Evolutionary conservation across 2,888 invertebrate species (phyloP).

Genomic region (Calliopum simillimum): DNA sequence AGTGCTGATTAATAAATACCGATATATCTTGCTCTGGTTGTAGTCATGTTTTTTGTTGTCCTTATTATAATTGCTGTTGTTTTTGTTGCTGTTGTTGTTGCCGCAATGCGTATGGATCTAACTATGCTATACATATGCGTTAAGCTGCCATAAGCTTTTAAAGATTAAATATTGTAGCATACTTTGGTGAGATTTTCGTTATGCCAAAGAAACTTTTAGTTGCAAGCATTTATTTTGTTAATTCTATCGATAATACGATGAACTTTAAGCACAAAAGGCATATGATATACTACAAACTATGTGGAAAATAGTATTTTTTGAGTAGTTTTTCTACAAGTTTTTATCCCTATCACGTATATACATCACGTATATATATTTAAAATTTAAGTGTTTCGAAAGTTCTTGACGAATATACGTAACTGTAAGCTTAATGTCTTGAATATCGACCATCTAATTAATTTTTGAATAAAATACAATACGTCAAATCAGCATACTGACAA

Average conservation of each 20-base stretch:
- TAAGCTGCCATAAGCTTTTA: constrained; percentile 23
- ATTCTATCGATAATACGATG: constrained; percentile 13
- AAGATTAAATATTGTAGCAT: constrained; percentile 22
- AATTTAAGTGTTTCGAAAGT: too few species aligned
- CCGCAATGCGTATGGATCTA: neutral
- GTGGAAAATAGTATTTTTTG: too few species aligned
- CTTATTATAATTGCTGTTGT: constrained; percentile 2
- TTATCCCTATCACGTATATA: too few species aligned
- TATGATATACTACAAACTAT: too few species aligned
- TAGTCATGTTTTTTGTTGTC: too few species aligned
- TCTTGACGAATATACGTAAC: too few species aligned
- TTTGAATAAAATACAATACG: too few species aligned
- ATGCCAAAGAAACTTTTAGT: neutral
- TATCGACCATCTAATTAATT: too few species aligned
- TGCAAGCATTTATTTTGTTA: constrained; percentile 7
- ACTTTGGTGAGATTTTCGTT: constrained; percentile 13
- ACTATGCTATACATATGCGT: constrained; percentile 14
- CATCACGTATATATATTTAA: too few species aligned
- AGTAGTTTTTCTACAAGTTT: too few species aligned
- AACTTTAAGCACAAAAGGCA: neutral
- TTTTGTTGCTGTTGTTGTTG: neutral
- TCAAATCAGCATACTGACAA: too few species aligned
- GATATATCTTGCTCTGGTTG: neutral
- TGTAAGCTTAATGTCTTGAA: too few species aligned
- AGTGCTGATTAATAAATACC: constrained; percentile 33